phyloP scores from a whole-genome alignment of 30 jellyfish, hydroid and myxozoan genomes.

The Phacellophora camtschatica region DNA sequence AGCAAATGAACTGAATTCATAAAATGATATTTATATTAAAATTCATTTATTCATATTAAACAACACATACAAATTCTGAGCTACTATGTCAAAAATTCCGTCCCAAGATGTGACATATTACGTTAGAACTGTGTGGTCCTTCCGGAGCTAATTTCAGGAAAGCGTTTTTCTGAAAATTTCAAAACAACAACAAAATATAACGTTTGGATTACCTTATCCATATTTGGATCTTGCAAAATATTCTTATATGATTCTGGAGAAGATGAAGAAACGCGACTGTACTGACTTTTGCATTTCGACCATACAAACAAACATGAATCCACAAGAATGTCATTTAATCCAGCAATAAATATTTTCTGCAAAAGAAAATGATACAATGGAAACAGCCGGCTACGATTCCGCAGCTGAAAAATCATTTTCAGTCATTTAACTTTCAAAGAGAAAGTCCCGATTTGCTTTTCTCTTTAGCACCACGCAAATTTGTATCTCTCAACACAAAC shows the following conservation, averaged over 20 bases:
- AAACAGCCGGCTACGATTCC: not conserved
- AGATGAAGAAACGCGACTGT: conserved; percentile 53
- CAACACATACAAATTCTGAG: too few species aligned
- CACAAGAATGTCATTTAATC: conserved; percentile 51
- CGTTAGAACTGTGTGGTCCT: too few species aligned
- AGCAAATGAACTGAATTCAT: too few species aligned
- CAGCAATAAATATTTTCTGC: conserved; percentile 38
- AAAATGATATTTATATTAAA: too few species aligned
- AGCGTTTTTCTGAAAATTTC: too few species aligned
- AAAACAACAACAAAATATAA: too few species aligned
- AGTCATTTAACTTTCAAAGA: too few species aligned
- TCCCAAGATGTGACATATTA: too few species aligned
- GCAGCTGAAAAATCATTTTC: too few species aligned
- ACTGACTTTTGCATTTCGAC: conserved; percentile 69
- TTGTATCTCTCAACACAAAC: not conserved
- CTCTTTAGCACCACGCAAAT: not conserved
- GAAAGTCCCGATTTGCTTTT: not conserved
- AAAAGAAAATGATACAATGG: not conserved
- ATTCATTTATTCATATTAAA: too few species aligned
- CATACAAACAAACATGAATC: conserved; percentile 71
- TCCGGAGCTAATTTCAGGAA: too few species aligned
- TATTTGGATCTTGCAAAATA: conserved; percentile 43
- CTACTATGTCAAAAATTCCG: too few species aligned
- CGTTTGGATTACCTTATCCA: conserved; percentile 79
- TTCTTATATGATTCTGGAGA: conserved; percentile 51